Evolutionary conservation across 1,140 invertebrate species (phyloP).

Genomic region (Euwallacea similis): DNA sequence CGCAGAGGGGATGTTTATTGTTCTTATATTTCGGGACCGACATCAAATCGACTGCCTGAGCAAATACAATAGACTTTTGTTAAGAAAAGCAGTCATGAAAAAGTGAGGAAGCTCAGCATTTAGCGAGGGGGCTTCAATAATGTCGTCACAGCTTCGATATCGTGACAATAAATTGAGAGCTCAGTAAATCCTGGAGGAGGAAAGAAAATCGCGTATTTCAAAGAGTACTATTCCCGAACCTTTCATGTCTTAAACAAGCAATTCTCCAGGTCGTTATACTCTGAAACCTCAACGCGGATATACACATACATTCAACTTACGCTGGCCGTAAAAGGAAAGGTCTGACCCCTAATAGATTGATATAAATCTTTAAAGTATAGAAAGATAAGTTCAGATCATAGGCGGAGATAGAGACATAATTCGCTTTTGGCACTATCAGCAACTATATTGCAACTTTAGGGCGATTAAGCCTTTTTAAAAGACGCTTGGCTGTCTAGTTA

Average conservation of each 20-base stretch:
- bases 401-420: too few species aligned
- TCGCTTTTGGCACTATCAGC: too few species aligned
- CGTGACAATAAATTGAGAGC: background rate
- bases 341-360: constrained; percentile 30
- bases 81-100: background rate
- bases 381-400: constrained; percentile 19
- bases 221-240: background rate
- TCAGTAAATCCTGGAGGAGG: background rate
- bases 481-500: too few species aligned
- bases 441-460: too few species aligned
- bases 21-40: constrained; percentile 14
- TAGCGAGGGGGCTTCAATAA: background rate
- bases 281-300: constrained; percentile 22
- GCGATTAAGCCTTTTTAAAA: too few species aligned
- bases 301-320: constrained; percentile 29
- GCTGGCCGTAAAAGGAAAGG: constrained; percentile 25
- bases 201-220: background rate
- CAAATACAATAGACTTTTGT: background rate
- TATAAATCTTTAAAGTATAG: constrained; percentile 33
- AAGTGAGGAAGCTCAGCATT: background rate
- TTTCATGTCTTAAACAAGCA: background rate
- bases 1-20: constrained; percentile 18
- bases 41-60: constrained; percentile 17
- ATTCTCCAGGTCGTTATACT: constrained; percentile 15
- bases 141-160: background rate